Base-by-base conservation (phyloP, 92 coral and sea anemone species). In the Phymanthus crucifer region DNA sequence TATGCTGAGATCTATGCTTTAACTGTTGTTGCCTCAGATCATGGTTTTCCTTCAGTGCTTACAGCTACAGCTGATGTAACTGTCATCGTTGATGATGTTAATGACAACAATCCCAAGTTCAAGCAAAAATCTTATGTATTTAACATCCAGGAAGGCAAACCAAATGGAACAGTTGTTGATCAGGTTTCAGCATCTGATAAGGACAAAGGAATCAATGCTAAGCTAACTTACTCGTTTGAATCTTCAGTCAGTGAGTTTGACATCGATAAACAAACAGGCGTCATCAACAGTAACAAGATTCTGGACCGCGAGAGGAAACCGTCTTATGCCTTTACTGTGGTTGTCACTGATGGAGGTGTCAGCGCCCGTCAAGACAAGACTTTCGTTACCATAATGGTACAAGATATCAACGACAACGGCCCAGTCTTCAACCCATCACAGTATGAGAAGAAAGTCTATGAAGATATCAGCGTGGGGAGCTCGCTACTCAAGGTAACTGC, bases 91-190 rank as follows among this genome's bases (percentile, higher is more conserved):
- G 85, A 82, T 48, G 99, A 96, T 78, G 86, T 81, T 17, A 96
- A 96, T 72, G 99, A 96, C 70, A 90, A 93, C 29, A 78, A 89
- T 67, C 99, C 99, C 26, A 66, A 75, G 47, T 96, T 96, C 73
- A 74, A 64, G 3, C 73, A 69, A 19, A 70, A 34, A 0, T 82
- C 87, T 1, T 89, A 91, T 71, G 52, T 89, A 50, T 96, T 96
- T 82, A 57, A 34, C 31, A 87, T 92, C 32, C 32, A 37, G 3
- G 99, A 96, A 87, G 88, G 88, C 23, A 79, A 87, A 73, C 61
- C 70, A 13, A 87, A 65, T 46, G 90, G 94, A 56, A 91, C 99
- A 72, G 40, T 75, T 16, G 94, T 96, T 26, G 95, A 93, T 29
- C 78, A 77, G 37, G 81, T 96, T 9, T 65, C 87, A 71, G 99